Base-by-base conservation (phyloP, 1,140 invertebrate species). In the Brachionus paranguensis region DNA sequence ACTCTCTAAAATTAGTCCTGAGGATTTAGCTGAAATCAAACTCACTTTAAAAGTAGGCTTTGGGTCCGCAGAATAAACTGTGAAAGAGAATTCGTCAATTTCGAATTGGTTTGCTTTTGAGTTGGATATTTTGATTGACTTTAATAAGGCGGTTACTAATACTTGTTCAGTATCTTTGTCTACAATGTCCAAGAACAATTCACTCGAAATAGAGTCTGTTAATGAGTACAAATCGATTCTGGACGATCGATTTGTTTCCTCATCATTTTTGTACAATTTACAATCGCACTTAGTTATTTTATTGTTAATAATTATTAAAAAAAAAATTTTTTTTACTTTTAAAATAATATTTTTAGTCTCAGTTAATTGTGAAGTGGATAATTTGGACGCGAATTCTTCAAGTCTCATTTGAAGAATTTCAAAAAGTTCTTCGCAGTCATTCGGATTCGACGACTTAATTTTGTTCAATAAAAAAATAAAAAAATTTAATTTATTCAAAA, bases 401-500 rank as follows among this genome's bases (percentile, higher is more conserved):
- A 76, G 27, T 50, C 72, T 45, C 43, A 50, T 50, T 47, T 47
- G 41, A 20, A 81, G 17, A 14, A 81, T 20, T 20, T 81, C 78
- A 10, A 64, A 81, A 3, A 81, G 43, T 47, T 81, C 78, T 1
- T 81, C 78, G 17, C 78, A 81, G 41, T 81, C 78, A 37, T 64
- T 68, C 27, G 78, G 78, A 64, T 81, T 81, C 3, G 37, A 27
- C 3, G 64, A 37, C 33, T 37, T 37, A 37, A 37, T 37, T 37
- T 6, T 7, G 33, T 81, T 41, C 45, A 72, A 45, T 20, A 20
- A 43, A 72, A 41, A 20, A 24, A 2, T 41, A 41, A 41, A 37
- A 41, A 37, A n/a, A 68, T 33, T 33, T 4, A 4, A 4, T 33
- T 27, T 29, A 29, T 14, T 37, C 1, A 41, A 41, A 17, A 72